Percentiles rank a stretch among this genome's conserved stretches.
Conservation (phyloP, 2,113 vertebrate species). For the Mirounga angustirostris region DNA sequence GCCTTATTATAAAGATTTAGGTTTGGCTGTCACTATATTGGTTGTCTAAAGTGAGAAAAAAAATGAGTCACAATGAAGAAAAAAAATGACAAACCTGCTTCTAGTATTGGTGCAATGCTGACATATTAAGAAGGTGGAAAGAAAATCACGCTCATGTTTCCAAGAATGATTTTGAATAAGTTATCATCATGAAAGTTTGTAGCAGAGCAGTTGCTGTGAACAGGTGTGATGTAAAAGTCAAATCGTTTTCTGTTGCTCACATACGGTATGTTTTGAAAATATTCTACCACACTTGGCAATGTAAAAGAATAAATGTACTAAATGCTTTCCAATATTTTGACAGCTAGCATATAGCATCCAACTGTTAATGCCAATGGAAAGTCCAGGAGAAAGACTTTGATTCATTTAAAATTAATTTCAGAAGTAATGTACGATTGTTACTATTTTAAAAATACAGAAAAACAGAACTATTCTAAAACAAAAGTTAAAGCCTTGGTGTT, state of each 20-base stretch:
- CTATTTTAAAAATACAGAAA: neutral
- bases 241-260: conserved; percentile 57
- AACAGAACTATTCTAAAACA: neutral
- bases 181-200: conserved; percentile 22
- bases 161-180: conserved; percentile 11
- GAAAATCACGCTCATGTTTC: neutral
- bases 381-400: conserved; percentile 39
- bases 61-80: neutral
- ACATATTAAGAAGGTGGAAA: neutral
- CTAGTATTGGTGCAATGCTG: neutral
- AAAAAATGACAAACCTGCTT: neutral
- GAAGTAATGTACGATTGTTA: neutral
- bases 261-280: conserved; percentile 69
- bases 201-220: conserved; percentile 58
- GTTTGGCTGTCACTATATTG: neutral
- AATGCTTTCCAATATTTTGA: conserved; percentile 78
- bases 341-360: conserved; percentile 72
- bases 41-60: neutral
- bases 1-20: conserved; percentile 53
- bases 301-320: conserved; percentile 48
- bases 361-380: conserved; percentile 66
- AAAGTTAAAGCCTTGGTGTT: neutral
- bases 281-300: conserved; percentile 66
- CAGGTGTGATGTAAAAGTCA: conserved; percentile 60
- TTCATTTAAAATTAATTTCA: conserved; percentile 64